Conservation (phyloP, 2,113 vertebrate species). For the Otocyon megalotis region DNA sequence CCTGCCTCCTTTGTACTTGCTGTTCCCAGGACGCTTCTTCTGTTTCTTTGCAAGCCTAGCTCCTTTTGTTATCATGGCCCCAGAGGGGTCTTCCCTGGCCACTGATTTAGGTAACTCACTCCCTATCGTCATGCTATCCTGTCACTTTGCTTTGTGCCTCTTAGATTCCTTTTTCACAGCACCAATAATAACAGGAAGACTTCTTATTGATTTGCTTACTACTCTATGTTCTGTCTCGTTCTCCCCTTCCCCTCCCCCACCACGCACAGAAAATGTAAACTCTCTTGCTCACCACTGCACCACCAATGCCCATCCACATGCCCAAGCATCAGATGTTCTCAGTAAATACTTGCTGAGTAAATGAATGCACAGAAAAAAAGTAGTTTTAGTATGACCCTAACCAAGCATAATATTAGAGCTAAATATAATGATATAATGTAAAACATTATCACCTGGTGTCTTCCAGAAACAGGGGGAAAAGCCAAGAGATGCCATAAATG, state of each 20-base stretch:
- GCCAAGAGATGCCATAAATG: not conserved
- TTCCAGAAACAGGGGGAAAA: not conserved
- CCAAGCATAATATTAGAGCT: not conserved
- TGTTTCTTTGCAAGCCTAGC: not conserved
- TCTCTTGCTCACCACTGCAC: not conserved
- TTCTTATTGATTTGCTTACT: not conserved
- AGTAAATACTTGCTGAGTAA: not conserved
- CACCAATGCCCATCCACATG: not conserved
- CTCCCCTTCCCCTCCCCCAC: accelerated
- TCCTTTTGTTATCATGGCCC: not conserved
- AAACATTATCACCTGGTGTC: not conserved
- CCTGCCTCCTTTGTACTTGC: not conserved
- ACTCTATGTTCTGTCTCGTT: not conserved
- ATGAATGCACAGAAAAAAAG: not conserved
- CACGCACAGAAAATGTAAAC: not conserved
- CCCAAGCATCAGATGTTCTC: not conserved
- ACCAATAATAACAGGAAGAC: not conserved
- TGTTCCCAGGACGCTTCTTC: not conserved
- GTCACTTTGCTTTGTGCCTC: not conserved
- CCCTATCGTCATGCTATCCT: not conserved
- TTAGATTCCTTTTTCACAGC: not conserved
- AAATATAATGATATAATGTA: not conserved
- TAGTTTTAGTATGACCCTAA: not conserved
- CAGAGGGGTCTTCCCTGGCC: not conserved
- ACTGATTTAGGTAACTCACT: not conserved